These are phyloP conservation scores for Trachelus tabidus DNA, from an alignment of 2,888 invertebrate genomes.

Conservation along the genomic window DNA sequence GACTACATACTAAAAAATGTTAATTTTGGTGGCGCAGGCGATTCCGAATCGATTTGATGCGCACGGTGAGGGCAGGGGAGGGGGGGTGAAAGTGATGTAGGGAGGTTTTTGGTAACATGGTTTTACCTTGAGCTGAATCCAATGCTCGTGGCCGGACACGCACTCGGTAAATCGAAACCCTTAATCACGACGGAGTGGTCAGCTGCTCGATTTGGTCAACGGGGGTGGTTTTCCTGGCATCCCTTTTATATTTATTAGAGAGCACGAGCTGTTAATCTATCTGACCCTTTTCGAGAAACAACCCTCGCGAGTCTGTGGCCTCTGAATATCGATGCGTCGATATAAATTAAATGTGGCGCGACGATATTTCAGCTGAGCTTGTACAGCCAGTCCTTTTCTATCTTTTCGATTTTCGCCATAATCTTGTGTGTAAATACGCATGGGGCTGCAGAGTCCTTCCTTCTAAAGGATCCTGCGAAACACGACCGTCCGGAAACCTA, in stretches of 20 bases:
- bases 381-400: too few species aligned
- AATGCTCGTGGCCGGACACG: constrained; percentile 10
- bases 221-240: constrained; percentile 12
- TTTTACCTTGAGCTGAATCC: too few species aligned
- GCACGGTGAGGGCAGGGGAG: constrained; percentile 36
- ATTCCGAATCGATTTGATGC: constrained; percentile 62
- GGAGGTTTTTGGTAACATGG: constrained; percentile 21
- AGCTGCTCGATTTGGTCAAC: constrained; percentile 17
- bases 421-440: too few species aligned
- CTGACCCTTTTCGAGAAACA: constrained; percentile 25
- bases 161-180: constrained; percentile 46
- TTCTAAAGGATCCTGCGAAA: too few species aligned
- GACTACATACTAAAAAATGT: too few species aligned
- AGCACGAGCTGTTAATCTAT: constrained; percentile 45
- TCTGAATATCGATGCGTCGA: constrained; percentile 26
- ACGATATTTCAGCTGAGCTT: constrained; percentile 37
- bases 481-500: too few species aligned
- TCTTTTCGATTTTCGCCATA: too few species aligned
- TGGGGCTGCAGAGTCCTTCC: too few species aligned
- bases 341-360: constrained; percentile 38
- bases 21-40: too few species aligned
- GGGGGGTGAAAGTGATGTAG: constrained; percentile 55
- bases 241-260: constrained; percentile 51
- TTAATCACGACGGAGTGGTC: constrained; percentile 46
- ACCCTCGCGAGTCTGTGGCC: constrained; percentile 12